Evolutionary conservation across 2,797 vertebrate species (phyloP), one percentile per base, ranked within the genome.

Genomic region (Paguma larvata): DNA sequence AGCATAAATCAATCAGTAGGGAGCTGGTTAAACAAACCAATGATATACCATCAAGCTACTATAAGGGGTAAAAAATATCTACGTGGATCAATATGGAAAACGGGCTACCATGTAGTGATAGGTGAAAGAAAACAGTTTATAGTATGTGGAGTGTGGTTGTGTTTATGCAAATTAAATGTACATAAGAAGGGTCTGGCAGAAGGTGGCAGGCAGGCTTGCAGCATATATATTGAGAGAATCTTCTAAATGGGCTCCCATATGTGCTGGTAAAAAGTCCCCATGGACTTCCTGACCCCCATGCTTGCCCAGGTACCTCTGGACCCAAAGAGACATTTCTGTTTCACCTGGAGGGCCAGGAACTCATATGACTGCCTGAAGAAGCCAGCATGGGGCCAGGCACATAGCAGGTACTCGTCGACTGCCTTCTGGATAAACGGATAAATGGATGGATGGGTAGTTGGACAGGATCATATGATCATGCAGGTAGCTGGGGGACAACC

Each of bases 91-190:
- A 27, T 10, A 13, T n/a, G 65, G 38, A 93, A 84, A 86, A 56
- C 48, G 15, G 51, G n/a, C 12, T 2, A 21, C 6, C 19, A 11
- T 0, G 23, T 3, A 84, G 48, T 0, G 0, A 6, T 6, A 70
- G 62, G 9, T 13, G 56, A 79, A 78, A 73, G 38, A 53, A 91
- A 91, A 80, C 3, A 46, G 12, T 84, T 18, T 5, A 23, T 8
- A 19, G 62, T 34, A 21, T 3, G 5, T 2, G 15, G 19, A n/a
- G 7, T 48, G 30, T 89, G 63, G 48, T 6, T 25, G 16, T 5
- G 13, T 79, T 79, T 34, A 38, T 32, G 80, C 77, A 75, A 89
- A 84, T 44, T 13, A 62, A 15, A 30, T 3, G 1, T 3, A 6
- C 13, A 1, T 25, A 48, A 72, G 70, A 46, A 72, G 32, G 16